Evolutionary conservation across 2,797 vertebrate species (phyloP).

Genomic region (Falco concolor): DNA sequence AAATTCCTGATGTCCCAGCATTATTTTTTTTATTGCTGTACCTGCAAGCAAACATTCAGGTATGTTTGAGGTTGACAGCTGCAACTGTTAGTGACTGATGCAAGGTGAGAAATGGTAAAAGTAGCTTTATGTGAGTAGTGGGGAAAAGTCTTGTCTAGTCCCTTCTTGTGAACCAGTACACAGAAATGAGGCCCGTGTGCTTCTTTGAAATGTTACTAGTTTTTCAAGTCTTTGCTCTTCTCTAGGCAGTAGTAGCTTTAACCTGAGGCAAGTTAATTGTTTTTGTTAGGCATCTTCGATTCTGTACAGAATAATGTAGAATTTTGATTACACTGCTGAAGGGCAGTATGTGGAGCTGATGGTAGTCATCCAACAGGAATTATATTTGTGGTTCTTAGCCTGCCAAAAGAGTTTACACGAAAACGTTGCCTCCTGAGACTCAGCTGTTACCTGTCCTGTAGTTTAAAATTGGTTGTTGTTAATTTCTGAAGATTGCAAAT

Average conservation of each 20-base stretch:
- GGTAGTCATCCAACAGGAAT: neutral
- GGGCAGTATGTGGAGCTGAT: neutral
- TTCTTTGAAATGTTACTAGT: neutral
- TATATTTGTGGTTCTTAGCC: neutral
- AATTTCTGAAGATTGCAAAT: neutral
- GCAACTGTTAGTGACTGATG: neutral
- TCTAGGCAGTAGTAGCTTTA: neutral
- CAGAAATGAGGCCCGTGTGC: neutral
- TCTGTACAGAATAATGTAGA: neutral
- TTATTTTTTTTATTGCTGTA: neutral
- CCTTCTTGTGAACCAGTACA: neutral
- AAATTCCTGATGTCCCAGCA: neutral
- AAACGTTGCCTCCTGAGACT: neutral
- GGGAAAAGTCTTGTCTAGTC: neutral
- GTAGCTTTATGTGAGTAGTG: neutral
- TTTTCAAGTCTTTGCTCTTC: neutral
- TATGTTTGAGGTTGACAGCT: neutral
- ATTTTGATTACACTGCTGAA: neutral
- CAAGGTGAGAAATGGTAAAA: neutral
- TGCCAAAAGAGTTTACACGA: neutral
- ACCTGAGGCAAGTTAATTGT: neutral
- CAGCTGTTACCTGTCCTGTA: neutral
- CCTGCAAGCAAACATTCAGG: neutral
- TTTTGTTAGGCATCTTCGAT: neutral
- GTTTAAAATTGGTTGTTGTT: neutral